A percentile compares a stretch with the other conserved stretches of the same genome.
phyloP scores from a whole-genome alignment of 2,797 vertebrate species.

The Hoplostethus mediterraneus region DNA sequence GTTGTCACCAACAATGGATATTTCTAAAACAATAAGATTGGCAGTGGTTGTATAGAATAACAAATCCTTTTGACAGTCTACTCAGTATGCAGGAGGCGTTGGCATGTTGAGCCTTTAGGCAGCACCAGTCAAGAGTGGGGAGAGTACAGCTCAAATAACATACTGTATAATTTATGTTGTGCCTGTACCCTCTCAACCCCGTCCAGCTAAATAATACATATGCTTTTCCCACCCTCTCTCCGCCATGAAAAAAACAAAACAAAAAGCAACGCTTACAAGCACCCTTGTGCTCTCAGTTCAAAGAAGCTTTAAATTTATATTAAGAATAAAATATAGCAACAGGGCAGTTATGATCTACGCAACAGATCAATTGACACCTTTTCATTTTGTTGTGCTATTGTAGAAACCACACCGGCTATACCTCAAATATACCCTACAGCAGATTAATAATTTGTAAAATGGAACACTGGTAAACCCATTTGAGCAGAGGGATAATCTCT shows the following conservation, averaged over 20 bases:
- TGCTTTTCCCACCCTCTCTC: conserved; percentile 10
- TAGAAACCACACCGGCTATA: not conserved
- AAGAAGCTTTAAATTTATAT: conserved; percentile 21
- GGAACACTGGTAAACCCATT: no score
- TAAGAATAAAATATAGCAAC: conserved; percentile 9
- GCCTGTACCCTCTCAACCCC: conserved; percentile 62
- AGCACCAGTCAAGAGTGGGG: conserved; percentile 24
- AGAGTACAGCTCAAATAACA: conserved; percentile 56
- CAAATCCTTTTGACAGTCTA: conserved; percentile 14
- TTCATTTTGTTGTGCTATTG: not conserved
- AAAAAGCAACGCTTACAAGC: not conserved
- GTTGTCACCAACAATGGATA: not conserved
- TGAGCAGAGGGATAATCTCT: not conserved
- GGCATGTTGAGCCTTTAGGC: conserved; percentile 20
- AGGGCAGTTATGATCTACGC: conserved; percentile 2
- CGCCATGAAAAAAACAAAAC: not conserved
- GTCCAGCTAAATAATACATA: conserved; percentile 66
- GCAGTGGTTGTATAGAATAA: not conserved
- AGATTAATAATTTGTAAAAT: conserved; percentile 3
- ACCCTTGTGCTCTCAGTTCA: conserved; percentile 13
- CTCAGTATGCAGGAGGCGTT: conserved; percentile 11
- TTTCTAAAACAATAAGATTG: not conserved
- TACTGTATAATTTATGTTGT: conserved; percentile 68
- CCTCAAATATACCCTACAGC: not conserved
- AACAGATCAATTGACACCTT: not conserved